Conservation (phyloP, 2,113 vertebrate genomes). For the Tachysurus fulvidraco region DNA sequence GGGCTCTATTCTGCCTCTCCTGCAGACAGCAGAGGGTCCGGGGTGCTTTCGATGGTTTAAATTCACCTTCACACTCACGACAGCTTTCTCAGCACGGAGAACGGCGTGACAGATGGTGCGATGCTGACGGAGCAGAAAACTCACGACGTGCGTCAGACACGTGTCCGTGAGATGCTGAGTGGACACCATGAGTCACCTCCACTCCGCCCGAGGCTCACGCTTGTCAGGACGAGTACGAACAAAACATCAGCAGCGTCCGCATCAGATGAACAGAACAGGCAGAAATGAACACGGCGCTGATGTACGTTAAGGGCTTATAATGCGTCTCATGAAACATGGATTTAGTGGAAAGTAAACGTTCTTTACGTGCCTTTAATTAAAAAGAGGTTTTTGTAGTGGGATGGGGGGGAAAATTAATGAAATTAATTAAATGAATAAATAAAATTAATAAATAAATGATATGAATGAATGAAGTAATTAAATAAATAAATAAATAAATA, state of each 20-base stretch:
- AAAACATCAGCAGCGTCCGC: not conserved
- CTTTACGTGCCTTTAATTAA: not conserved
- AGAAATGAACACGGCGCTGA: not conserved
- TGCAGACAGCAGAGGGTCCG: not conserved
- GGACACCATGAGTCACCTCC: constrained; percentile 38
- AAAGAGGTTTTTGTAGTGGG: not conserved
- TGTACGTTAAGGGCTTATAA: not conserved
- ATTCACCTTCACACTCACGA: constrained; percentile 34
- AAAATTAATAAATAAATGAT: not conserved
- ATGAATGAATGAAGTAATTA: not conserved
- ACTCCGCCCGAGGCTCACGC: not conserved
- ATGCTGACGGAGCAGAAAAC: constrained; percentile 50
- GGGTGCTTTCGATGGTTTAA: not conserved
- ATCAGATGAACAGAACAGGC: not conserved
- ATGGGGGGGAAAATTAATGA: not conserved
- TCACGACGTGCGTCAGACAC: constrained; percentile 16
- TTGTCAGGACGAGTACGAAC: not conserved
- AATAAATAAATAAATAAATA: not conserved
- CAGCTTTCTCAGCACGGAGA: constrained; percentile 9
- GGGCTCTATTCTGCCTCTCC: not conserved
- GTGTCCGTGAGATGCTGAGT: constrained; percentile 28
- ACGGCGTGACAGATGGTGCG: constrained; percentile 50
- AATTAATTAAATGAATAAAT: not conserved
- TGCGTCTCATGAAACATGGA: not conserved
- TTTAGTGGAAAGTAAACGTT: not conserved